A percentile compares a stretch with the other conserved stretches of the same genome.
Evolutionary conservation across 2,797 vertebrate genomes (phyloP).

Genomic region (Centropyge bicolor): DNA sequence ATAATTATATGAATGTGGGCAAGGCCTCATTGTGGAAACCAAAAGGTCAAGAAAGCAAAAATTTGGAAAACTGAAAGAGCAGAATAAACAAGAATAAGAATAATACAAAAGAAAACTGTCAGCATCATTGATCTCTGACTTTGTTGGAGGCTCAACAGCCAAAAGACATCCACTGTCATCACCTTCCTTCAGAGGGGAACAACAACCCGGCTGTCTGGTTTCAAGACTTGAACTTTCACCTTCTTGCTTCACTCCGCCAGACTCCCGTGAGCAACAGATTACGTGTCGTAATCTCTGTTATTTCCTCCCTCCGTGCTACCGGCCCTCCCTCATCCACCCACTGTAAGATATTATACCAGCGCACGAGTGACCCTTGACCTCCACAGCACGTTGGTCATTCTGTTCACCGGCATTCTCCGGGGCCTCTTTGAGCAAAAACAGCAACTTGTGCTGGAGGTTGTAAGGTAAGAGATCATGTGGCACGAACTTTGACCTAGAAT

Average conservation of each 20-base stretch:
- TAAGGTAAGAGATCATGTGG: slow-evolving; percentile 3
- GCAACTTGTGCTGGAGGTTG: background rate
- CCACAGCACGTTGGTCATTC: slow-evolving; percentile 11
- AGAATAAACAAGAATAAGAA: no score
- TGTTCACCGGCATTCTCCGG: slow-evolving; percentile 4
- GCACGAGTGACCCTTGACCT: slow-evolving; percentile 50
- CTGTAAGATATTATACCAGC: slow-evolving; percentile 35
- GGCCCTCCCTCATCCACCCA: slow-evolving; percentile 4
- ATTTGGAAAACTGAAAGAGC: background rate
- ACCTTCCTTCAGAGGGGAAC: slow-evolving; percentile 17
- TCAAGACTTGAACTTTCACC: slow-evolving; percentile 68
- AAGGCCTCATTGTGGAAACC: background rate
- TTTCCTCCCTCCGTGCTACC: slow-evolving; percentile 11
- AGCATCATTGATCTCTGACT: background rate
- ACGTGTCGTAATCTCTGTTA: slow-evolving; percentile 45
- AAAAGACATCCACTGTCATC: slow-evolving; percentile 26
- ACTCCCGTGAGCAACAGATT: slow-evolving; percentile 48
- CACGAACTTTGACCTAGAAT: slow-evolving; percentile 44
- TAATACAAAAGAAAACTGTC: background rate
- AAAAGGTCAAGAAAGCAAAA: background rate
- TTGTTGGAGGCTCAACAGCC: background rate
- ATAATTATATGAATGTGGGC: background rate
- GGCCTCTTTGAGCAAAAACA: slow-evolving; percentile 30
- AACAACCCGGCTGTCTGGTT: slow-evolving; percentile 19
- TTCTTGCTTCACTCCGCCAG: slow-evolving; percentile 51